Evolutionary conservation across 2,113 vertebrate genomes (phyloP), one percentile per base, ranked within the genome.

Genomic region (Seriola quinqueradiata): DNA sequence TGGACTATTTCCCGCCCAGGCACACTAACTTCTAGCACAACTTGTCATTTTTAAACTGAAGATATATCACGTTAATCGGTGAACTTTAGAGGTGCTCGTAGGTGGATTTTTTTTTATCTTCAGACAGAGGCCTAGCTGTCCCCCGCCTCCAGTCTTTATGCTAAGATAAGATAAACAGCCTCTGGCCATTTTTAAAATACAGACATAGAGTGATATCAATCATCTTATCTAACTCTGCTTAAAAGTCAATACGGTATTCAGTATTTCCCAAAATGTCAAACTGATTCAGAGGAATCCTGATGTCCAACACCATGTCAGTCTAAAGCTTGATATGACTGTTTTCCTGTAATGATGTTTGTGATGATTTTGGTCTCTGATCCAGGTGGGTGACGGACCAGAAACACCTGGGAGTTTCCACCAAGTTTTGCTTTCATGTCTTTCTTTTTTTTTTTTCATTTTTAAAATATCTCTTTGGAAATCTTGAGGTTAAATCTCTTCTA

Each of bases 401-500:
- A 61, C 61, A 70, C 34, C 38, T n/a, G 4, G 55, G 50, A 75
- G 40, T 79, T 81, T 77, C 79, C 73, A 36, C 48, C 25, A 8
- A 63, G 60, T 23, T 71, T 71, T 67, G 46, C 70, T 71, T 21
- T 52, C 2, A 2, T 52, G 19, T 21, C 8, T 21, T 21, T 52
- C 0, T 54, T n/a, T 7, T 50, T 50, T 19, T 50, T 7, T 50
- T 19, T 19, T 7, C 8, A 2, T 38, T 38, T 60, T n/a, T 61
- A 69, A 61, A 82, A 86, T 61, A 82, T 84, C 71, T 63, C 17
- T 63, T 54, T 75, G 3, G 79, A 55, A 65, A n/a, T n/a, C 6
- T 52, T 4, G n/a, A 70, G 23, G 55, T 69, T 48, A 57, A 28
- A 28, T 77, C 50, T 72, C 60, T 44, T 79, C 9, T 34, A 50